Conservation (phyloP, 2,113 vertebrate genomes). For the Murina feae region DNA sequence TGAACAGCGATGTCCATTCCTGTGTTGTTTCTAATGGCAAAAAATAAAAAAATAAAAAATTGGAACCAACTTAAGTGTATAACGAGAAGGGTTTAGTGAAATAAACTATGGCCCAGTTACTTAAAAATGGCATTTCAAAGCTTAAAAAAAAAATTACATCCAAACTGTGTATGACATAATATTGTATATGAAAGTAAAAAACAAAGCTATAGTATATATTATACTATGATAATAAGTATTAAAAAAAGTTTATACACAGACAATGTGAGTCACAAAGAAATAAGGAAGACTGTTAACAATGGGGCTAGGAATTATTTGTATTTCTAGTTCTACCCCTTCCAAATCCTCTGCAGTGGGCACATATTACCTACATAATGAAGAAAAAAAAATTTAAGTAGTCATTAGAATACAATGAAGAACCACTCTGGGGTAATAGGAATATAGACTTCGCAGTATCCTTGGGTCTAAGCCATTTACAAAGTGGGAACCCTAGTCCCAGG, state of each 20-base stretch:
- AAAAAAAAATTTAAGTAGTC: neutral
- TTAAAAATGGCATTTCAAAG: neutral
- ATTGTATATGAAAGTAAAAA: neutral
- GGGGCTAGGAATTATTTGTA: neutral
- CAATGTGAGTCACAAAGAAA: slow-evolving; percentile 21
- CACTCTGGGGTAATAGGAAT: neutral
- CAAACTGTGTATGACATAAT: neutral
- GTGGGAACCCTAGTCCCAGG: neutral
- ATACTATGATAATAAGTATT: neutral
- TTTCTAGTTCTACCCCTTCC: neutral
- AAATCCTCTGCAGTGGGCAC: neutral
- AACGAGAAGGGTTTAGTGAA: neutral
- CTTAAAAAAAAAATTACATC: neutral
- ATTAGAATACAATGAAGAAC: neutral
- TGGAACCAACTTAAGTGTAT: neutral
- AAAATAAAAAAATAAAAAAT: too few relatives aligned
- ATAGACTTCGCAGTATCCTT: neutral
- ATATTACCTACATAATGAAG: neutral
- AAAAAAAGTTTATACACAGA: neutral
- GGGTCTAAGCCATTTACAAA: neutral
- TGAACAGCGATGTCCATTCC: neutral
- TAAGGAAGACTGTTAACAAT: slow-evolving; percentile 18
- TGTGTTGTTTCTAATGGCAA: neutral
- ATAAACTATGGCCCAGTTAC: neutral
- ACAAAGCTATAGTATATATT: neutral